A percentile compares a stretch with the other conserved stretches of the same genome.
Evolutionary conservation across 1,140 invertebrate species (phyloP).

Genomic region (Chlorops oryzae): DNA sequence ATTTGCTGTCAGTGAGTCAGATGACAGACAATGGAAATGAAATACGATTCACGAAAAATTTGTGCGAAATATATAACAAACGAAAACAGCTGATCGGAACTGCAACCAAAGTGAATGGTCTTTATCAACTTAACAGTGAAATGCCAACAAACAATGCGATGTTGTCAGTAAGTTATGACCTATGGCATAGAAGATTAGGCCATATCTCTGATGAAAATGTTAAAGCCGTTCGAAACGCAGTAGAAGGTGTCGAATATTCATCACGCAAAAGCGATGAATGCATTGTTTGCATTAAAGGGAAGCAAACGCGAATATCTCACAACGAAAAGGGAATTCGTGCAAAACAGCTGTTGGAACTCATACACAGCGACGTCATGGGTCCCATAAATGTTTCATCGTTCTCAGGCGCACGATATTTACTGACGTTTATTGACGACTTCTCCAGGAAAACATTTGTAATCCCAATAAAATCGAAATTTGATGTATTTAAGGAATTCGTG

Average conservation of each 20-base stretch:
- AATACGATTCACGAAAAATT: neutral
- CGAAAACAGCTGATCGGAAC: neutral
- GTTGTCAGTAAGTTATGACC: constrained; percentile 4
- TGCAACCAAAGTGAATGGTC: constrained; percentile 5
- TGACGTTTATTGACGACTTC: constrained; percentile 49
- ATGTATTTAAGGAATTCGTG: constrained; percentile 24
- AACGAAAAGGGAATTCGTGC: constrained; percentile 17
- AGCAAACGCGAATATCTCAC: constrained; percentile 22
- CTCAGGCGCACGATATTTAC: constrained; percentile 40
- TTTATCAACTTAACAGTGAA: constrained; percentile 3
- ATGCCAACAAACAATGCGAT: neutral
- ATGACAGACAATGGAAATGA: constrained; percentile 1
- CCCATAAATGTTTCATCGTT: constrained; percentile 42
- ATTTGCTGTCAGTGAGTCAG: constrained; percentile 9
- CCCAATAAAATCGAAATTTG: constrained; percentile 8
- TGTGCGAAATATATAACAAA: constrained; percentile 18
- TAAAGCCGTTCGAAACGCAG: constrained; percentile 4
- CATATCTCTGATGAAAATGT: constrained; percentile 15
- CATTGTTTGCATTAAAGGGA: constrained; percentile 29
- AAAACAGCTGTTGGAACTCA: constrained; percentile 17
- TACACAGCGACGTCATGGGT: constrained; percentile 48
- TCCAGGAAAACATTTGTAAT: constrained; percentile 41
- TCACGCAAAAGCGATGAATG: constrained; percentile 15
- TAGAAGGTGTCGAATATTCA: neutral
- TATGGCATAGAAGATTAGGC: constrained; percentile 18